Evolutionary conservation across 2,888 invertebrate genomes (phyloP), one percentile per base, ranked within the genome.

Genomic region (Pogonocherus hispidulus): DNA sequence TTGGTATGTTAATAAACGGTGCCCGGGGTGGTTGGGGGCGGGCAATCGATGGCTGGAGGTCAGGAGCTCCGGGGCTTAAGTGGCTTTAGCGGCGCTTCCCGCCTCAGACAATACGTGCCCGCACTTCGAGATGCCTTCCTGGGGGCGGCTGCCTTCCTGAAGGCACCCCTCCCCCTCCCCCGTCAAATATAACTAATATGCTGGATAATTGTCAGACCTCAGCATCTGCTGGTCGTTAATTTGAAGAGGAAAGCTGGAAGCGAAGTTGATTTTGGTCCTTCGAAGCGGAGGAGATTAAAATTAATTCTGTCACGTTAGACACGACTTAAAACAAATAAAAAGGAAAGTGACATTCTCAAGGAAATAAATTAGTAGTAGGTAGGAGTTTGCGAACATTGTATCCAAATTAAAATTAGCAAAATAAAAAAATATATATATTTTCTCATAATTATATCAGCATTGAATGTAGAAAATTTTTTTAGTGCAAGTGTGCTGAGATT

Each of bases 71-170:
- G 59, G 70, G 65, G 52, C 64, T 70, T 66, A 69, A 70, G 69
- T 70, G 63, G 68, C 66, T 63, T 66, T 57, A 60, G 63, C 66
- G 63, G 52, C 60, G 55, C 16, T 56, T 56, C 57, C 51, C 67
- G 52, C 70, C 69, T 70, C 70, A 70, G 68, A 69, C 70, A 65
- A 70, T 63, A 73, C 70, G 73, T 73, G 73, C 68, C 47, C 47
- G 23, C 54, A 73, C 65, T 73, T 59, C 68, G 66, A 46, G 68
- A 70, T 70, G 46, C 32, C 27, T 18, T 20, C 20, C 27, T 9
- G 32, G 56, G 27, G 37, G 52, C 20, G 66, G 41, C 37, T n/a
- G 44, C 20, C n/a, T 23, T 44, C n/a, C n/a, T n/a, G n/a, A n/a
- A 49, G 49, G 20, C 47, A 9, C 23, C 49, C 62, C n/a, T 27